Evolutionary conservation across 2,888 invertebrate genomes (phyloP).

Genomic region (Sycophila texana): DNA sequence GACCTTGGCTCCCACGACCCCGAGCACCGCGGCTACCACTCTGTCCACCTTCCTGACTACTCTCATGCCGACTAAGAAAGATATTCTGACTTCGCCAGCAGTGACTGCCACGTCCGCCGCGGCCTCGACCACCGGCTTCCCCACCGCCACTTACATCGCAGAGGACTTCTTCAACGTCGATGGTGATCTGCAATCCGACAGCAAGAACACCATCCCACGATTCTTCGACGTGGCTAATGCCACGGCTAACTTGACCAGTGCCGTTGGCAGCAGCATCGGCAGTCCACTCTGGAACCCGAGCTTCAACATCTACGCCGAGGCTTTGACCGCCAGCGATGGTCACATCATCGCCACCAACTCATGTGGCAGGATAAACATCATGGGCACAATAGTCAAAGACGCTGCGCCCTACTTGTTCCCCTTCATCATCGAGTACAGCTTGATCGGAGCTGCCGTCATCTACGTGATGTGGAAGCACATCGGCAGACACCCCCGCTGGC

Average conservation of each 20-base stretch:
- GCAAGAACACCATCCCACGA: conserved; percentile 66
- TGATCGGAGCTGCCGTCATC: conserved; percentile 95
- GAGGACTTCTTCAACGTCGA: conserved; percentile 76
- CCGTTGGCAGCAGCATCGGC: conserved; percentile 10
- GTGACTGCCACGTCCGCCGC: conserved; percentile 73
- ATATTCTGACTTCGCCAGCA: conserved; percentile 66
- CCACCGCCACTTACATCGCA: conserved; percentile 75
- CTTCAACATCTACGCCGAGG: conserved; percentile 70
- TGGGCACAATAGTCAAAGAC: conserved; percentile 94
- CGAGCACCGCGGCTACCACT: conserved; percentile 68
- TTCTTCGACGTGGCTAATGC: conserved; percentile 73
- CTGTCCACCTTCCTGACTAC: conserved; percentile 68
- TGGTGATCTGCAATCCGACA: conserved; percentile 62
- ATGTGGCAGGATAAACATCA: conserved; percentile 90
- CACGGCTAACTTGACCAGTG: conserved; percentile 69
- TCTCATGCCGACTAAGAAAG: conserved; percentile 66
- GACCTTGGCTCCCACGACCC: conserved; percentile 68
- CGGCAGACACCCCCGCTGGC: conserved; percentile 89
- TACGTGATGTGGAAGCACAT: conserved; percentile 98
- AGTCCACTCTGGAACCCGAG: conserved; percentile 62
- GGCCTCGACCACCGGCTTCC: conserved; percentile 76
- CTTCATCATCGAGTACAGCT: conserved; percentile 95
- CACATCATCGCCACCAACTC: conserved; percentile 73
- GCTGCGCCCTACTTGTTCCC: conserved; percentile 97
- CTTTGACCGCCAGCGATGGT: conserved; percentile 64